Base-by-base conservation (phyloP, 2,888 invertebrate species). In the Napeogenes sylphis region DNA sequence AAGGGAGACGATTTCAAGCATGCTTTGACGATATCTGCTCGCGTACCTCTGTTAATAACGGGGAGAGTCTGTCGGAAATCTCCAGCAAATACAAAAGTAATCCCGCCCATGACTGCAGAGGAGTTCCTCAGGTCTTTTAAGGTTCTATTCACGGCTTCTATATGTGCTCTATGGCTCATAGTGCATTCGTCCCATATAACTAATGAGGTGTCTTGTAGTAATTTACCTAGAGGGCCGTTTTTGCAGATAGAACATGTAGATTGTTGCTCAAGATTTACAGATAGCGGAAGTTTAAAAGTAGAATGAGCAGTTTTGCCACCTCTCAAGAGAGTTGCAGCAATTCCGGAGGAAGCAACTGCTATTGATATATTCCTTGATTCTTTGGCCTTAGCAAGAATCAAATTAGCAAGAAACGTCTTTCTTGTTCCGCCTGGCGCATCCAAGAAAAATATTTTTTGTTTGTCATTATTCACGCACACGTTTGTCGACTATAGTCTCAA, bases 151-250 rank as follows among this genome's bases (percentile, higher is more conserved):
- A 35, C 12, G 30, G n/a, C n/a, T 2, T 10, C 4, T 0, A 69
- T 68, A 60, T 51, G 62, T 30, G 65, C 63, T 64, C 64, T 67
- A 61, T 70, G 35, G 32, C 67, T 69, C 69, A 71, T 71, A 21
- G 69, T 71, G 56, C 71, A 71, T 62, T 69, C 71, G n/a, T n/a
- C n/a, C n/a, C n/a, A n/a, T n/a, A n/a, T n/a, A n/a, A n/a, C n/a
- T n/a, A n/a, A n/a, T n/a, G 69, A 69, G 32, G 72, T 64, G 58
- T 73, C 64, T 62, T 74, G 71, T 30, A 83, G 55, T 4, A 79
- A 61, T 63, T 77, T 73, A n/a, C 70, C 80, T 46, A 74, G 69
- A 33, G 69, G 72, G 4, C 73, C 71, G 59, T 73, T 71, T 72
- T 73, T 77, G 3, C 63, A 67, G 35, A 64, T 58, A 13, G 58